Conservation (phyloP, 1,140 invertebrate species). For the Leptoteleia sp. region DNA sequence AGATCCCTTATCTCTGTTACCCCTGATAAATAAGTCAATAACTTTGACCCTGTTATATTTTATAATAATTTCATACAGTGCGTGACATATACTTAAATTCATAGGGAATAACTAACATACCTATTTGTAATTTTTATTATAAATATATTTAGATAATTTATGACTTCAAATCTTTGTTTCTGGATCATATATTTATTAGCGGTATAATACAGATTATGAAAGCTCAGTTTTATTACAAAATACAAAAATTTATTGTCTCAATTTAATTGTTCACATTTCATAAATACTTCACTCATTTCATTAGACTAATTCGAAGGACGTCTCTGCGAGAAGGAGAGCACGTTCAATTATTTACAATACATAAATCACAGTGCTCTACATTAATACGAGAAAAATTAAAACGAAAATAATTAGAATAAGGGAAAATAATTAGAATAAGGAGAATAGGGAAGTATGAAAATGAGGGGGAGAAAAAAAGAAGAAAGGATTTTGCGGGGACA, state of each 20-base stretch:
- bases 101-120: neutral
- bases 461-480: neutral
- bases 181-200: too few relatives aligned
- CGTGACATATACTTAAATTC: slow-evolving; percentile 1
- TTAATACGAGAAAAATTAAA: too few relatives aligned
- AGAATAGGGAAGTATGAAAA: too few relatives aligned
- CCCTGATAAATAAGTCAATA: neutral
- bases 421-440: too few relatives aligned
- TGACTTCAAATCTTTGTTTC: neutral
- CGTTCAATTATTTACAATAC: slow-evolving; percentile 12
- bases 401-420: too few relatives aligned
- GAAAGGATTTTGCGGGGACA: too few relatives aligned
- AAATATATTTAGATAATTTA: slow-evolving; percentile 15
- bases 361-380: too few relatives aligned
- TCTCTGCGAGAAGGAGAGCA: neutral
- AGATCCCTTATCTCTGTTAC: neutral
- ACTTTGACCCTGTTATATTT: slow-evolving; percentile 1
- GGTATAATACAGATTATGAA: too few relatives aligned
- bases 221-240: neutral
- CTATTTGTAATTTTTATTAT: slow-evolving; percentile 2
- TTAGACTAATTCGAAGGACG: slow-evolving; percentile 6
- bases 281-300: slow-evolving; percentile 1
- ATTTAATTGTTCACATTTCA: slow-evolving; percentile 16
- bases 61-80: slow-evolving; percentile 6
- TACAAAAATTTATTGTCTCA: slow-evolving; percentile 1